Evolutionary conservation across 2,888 invertebrate species (phyloP).

Genomic region (Sphinx pinastri): DNA sequence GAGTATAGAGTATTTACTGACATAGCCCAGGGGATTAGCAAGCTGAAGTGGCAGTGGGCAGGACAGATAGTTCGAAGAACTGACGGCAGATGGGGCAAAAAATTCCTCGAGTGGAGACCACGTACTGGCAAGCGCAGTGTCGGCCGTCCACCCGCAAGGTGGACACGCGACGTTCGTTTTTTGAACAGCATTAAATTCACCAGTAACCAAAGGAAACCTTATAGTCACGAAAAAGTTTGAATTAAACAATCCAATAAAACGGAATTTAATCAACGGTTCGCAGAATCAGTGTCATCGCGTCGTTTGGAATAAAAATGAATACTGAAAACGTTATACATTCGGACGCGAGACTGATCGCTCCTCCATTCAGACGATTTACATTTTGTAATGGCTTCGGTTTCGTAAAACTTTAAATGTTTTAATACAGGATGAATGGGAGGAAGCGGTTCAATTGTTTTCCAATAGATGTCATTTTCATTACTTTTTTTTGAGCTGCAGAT

Average conservation of each 20-base stretch:
- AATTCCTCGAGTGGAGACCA: too few species aligned
- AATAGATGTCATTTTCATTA: not conserved
- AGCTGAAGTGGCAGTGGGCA: too few species aligned
- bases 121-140: too few species aligned
- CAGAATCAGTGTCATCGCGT: slow-evolving; percentile 17
- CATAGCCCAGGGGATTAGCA: too few species aligned
- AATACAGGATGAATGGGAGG: not conserved
- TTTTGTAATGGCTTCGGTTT: slow-evolving; percentile 11
- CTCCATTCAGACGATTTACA: slow-evolving; percentile 10
- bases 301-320: slow-evolving; percentile 15
- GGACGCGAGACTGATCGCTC: slow-evolving; percentile 12
- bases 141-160: too few species aligned
- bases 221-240: not conserved
- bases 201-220: not conserved
- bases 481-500: too few species aligned
- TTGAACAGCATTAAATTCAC: too few species aligned
- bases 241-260: slow-evolving; percentile 12
- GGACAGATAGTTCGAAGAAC: too few species aligned
- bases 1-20: too few species aligned
- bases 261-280: slow-evolving; percentile 17
- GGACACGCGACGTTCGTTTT: too few species aligned
- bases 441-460: not conserved
- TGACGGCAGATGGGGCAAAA: too few species aligned
- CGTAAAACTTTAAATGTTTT: slow-evolving; percentile 10
- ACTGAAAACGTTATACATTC: slow-evolving; percentile 11